These are phyloP conservation scores for Cochlearius cochlearius DNA, from an alignment of 2,113 vertebrate species.

Conservation along the genomic window DNA sequence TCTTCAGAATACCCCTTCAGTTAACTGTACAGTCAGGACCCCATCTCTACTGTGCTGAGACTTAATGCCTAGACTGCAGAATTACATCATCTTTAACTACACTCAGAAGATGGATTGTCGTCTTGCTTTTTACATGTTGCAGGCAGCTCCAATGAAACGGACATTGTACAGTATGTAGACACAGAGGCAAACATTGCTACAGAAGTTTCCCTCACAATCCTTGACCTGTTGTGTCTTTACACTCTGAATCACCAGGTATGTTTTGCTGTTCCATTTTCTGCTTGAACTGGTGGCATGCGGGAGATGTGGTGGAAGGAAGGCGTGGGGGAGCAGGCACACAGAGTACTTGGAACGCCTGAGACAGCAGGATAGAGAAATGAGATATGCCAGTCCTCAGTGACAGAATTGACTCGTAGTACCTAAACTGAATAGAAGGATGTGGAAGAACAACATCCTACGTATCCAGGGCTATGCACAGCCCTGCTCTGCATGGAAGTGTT, in stretches of 20 bases:
- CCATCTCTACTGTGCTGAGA: background rate
- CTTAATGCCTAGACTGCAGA: background rate
- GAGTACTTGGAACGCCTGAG: background rate
- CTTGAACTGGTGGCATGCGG: background rate
- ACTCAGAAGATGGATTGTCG: background rate
- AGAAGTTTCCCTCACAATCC: conserved; percentile 90
- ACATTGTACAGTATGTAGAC: conserved; percentile 87
- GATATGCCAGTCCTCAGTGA: background rate
- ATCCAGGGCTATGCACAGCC: background rate
- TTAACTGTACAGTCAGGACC: background rate
- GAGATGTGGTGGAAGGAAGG: background rate
- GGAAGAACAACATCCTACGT: background rate
- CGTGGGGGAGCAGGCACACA: background rate
- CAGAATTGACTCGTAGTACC: background rate
- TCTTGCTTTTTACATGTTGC: background rate
- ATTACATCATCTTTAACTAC: background rate
- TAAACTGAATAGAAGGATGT: background rate
- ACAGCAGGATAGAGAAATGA: background rate
- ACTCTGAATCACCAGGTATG: conserved; percentile 90
- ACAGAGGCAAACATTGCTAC: conserved; percentile 93
- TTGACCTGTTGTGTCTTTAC: conserved; percentile 92
- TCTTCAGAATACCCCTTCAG: background rate
- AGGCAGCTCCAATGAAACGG: conserved; percentile 86
- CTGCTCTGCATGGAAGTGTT: background rate
- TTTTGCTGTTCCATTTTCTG: background rate